These are phyloP conservation scores for Elysia crispata DNA, from an alignment of 2,888 invertebrate species.

Conservation along the genomic window DNA sequence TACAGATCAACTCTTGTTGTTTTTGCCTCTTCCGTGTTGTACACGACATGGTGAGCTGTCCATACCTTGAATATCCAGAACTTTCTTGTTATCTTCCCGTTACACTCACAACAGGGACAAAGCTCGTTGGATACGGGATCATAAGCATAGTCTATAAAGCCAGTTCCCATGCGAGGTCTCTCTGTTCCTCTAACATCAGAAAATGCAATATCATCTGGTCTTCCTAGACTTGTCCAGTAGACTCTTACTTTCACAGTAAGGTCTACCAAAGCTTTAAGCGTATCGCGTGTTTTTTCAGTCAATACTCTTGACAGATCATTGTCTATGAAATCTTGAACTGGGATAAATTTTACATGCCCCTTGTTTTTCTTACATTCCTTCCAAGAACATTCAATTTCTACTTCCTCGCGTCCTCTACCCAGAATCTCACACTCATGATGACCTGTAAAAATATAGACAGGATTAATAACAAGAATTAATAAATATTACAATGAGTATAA, in stretches of 20 bases:
- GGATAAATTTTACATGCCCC: constrained; percentile 21
- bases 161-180: constrained; percentile 21
- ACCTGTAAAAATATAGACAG: too few relatives aligned
- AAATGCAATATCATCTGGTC: constrained; percentile 19
- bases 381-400: background rate
- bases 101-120: constrained; percentile 9
- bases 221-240: constrained; percentile 6
- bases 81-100: background rate
- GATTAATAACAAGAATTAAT: too few relatives aligned
- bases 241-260: constrained; percentile 18
- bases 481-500: too few relatives aligned
- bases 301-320: constrained; percentile 3
- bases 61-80: background rate
- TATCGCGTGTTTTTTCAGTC: background rate
- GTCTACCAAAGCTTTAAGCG: background rate
- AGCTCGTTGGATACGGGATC: background rate
- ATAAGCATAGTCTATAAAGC: background rate
- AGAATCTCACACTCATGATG: constrained; percentile 27
- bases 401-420: background rate
- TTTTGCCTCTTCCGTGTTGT: constrained; percentile 14
- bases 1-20: background rate
- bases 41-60: constrained; percentile 30
- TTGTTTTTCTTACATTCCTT: constrained; percentile 25
- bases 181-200: constrained; percentile 19
- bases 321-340: background rate